Base-by-base conservation (phyloP, 2,113 vertebrate species). In the Phaethon lepturus region DNA sequence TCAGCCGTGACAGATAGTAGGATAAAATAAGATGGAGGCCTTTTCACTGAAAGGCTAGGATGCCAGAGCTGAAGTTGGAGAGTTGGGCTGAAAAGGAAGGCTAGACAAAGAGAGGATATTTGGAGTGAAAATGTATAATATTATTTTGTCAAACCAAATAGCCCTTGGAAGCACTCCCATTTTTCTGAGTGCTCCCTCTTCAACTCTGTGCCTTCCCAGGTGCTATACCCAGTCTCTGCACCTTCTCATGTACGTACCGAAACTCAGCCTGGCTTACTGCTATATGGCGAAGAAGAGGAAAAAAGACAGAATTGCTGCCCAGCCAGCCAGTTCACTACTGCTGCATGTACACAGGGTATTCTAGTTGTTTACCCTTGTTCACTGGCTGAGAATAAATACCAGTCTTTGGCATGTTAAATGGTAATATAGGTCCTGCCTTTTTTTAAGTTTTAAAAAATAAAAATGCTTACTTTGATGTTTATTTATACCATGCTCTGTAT, bases 191-290 rank as follows among this genome's bases (percentile, higher is more conserved):
- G 7, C n/a, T 93, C 9, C 19, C 11, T 10, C 2, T 80, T 96
- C 23, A 88, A 24, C 11, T 74, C n/a, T 59, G 16, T 58, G 55
- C 26, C 50, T 92, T 69, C 50, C 42, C 42, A 56, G 45, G 20
- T 45, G 33, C 29, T 85, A 0, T 77, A 87, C 15, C 58, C 20
- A 29, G 23, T 33, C 50, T 87, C 45, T 66, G 29, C 9, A 35
- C 24, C 15, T 63, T 88, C 23, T 66, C 25, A 7, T 25, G 6
- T 14, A 6, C 0, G 0, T 62, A 47, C 20, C 19, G 40, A 64
- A 44, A 31, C 22, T 64, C 13, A 78, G 25, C 31, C 38, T 71
- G 60, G 12, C 23, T 90, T 47, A 17, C 24, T 47, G 38, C 22
- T 77, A 0, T 33, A 1, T 49, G 8, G 11, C 26, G 17, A 59